These are phyloP conservation scores for Cyrtorhinus lividipennis DNA, from an alignment of 1,140 invertebrate species.

Conservation along the genomic window DNA sequence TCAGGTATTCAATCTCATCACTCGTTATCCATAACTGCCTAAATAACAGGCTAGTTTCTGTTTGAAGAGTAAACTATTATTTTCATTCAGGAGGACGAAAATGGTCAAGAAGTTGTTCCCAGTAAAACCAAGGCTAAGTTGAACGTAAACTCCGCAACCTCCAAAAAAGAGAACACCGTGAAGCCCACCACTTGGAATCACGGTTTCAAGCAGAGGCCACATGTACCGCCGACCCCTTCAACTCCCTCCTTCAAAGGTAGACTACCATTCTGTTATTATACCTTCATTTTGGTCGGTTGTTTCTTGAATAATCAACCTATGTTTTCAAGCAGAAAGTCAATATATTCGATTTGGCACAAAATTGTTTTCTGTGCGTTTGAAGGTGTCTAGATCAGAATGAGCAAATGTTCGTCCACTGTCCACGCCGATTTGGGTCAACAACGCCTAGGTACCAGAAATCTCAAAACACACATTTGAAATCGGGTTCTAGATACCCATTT, in stretches of 20 bases:
- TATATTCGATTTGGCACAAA: too few relatives aligned
- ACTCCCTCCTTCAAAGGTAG: slow-evolving; percentile 25
- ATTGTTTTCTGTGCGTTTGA: too few relatives aligned
- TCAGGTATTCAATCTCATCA: neutral
- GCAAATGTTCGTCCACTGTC: too few relatives aligned
- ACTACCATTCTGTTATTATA: too few relatives aligned
- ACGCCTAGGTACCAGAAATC: too few relatives aligned
- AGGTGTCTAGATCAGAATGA: too few relatives aligned
- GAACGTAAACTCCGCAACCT: slow-evolving; percentile 12
- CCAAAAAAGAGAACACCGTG: slow-evolving; percentile 41
- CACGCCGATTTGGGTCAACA: too few relatives aligned
- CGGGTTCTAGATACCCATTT: too few relatives aligned
- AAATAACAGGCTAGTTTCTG: neutral
- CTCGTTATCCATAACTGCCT: neutral
- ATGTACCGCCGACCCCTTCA: slow-evolving; percentile 6
- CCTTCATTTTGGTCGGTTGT: too few relatives aligned
- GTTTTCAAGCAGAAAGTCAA: too few relatives aligned
- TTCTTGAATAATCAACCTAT: too few relatives aligned
- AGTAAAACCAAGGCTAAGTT: neutral
- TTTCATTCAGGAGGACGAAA: neutral
- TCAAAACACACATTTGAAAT: too few relatives aligned
- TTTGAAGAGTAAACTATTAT: neutral
- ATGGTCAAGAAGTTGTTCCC: neutral
- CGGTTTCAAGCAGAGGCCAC: slow-evolving; percentile 14
- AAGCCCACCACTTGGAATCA: slow-evolving; percentile 46